These are phyloP conservation scores for Actenoides hombroni DNA, from an alignment of 2,113 vertebrate genomes.

Conservation along the genomic window DNA sequence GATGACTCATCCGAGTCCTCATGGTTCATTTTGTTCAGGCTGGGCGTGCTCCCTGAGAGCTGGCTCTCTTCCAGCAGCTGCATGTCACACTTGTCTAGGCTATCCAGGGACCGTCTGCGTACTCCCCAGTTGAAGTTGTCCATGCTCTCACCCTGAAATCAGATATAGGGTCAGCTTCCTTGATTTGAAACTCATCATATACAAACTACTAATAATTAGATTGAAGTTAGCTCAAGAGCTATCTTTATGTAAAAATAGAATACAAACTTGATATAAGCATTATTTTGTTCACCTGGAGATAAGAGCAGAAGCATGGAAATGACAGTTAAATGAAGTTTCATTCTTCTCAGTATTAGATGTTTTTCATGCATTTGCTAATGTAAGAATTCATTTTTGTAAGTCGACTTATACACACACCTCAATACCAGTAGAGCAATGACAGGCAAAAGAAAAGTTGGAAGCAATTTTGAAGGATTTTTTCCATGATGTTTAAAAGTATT, in stretches of 20 bases:
- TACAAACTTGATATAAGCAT: not conserved
- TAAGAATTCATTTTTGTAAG: not conserved
- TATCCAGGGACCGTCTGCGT: slow-evolving; percentile 90
- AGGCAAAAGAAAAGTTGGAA: slow-evolving; percentile 17
- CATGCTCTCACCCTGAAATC: slow-evolving; percentile 91
- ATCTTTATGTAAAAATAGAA: not conserved
- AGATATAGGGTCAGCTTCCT: not conserved
- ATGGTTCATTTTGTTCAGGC: slow-evolving; percentile 82
- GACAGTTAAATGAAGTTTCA: slow-evolving; percentile 40
- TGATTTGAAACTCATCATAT: not conserved
- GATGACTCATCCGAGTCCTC: slow-evolving; percentile 94
- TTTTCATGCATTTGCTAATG: slow-evolving; percentile 39
- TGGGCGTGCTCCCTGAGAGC: slow-evolving; percentile 86
- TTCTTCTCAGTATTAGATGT: slow-evolving; percentile 15
- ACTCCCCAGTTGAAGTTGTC: slow-evolving; percentile 99
- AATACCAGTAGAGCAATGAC: not conserved
- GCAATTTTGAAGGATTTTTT: not conserved
- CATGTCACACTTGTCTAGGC: slow-evolving; percentile 89
- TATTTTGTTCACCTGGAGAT: slow-evolving; percentile 26
- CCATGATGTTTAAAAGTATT: not conserved
- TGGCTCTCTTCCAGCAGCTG: slow-evolving; percentile 88
- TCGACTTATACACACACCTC: not conserved
- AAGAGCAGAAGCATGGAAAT: slow-evolving; percentile 53
- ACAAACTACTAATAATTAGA: not conserved
- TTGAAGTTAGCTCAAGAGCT: slow-evolving; percentile 6